A percentile compares a stretch with the other conserved stretches of the same genome.
Evolutionary conservation across 2,113 vertebrate genomes (phyloP).

Genomic region (Saccopteryx bilineata): DNA sequence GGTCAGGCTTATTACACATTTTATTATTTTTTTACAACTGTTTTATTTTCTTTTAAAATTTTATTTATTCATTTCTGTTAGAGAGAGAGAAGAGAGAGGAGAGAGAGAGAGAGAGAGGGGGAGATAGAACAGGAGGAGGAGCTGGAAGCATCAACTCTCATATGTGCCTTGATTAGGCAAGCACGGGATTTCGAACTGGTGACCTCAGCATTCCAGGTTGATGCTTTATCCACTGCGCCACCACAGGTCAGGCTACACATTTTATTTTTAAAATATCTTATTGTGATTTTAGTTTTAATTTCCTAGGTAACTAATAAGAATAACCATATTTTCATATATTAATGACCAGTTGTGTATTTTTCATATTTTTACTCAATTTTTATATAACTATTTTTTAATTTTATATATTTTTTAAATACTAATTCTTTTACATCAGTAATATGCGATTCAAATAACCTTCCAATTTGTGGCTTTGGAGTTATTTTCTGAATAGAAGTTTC

Average conservation of each 20-base stretch:
- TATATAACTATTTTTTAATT: background rate
- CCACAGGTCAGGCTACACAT: background rate
- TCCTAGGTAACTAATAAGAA: constrained; percentile 22
- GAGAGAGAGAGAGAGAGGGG: no score
- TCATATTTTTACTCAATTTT: background rate
- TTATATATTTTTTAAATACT: background rate
- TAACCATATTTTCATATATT: background rate
- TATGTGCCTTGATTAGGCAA: no score
- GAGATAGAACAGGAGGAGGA: no score
- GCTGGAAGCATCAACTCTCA: no score
- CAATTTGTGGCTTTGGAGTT: background rate
- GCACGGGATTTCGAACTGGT: no score
- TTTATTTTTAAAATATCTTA: constrained; percentile 1
- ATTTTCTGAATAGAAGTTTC: background rate
- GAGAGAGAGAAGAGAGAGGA: no score
- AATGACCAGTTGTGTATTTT: background rate
- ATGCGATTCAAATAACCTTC: background rate
- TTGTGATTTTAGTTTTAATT: constrained; percentile 37
- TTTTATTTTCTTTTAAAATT: no score
- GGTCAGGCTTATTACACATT: no score
- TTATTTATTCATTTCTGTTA: no score
- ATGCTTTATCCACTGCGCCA: no score
- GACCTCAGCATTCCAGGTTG: no score
- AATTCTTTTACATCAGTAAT: background rate
- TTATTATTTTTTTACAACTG: no score